Conservation (phyloP, 2,113 vertebrate species). For the Pongo abelii region DNA sequence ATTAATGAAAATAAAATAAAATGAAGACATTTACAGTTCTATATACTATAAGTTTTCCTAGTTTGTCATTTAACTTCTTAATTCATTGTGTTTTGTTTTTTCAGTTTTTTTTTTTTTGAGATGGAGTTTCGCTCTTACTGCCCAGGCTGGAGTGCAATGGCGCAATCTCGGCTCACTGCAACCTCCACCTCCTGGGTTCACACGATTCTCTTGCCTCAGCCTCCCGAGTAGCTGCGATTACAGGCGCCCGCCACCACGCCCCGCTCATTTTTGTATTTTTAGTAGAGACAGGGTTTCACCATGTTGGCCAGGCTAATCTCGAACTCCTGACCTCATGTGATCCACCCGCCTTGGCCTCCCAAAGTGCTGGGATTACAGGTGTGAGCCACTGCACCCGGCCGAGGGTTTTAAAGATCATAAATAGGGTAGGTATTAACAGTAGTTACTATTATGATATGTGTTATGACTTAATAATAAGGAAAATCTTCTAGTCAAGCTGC, state of each 20-base stretch:
- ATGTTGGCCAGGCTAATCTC: neutral
- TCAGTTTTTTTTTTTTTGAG: neutral
- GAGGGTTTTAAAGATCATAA: neutral
- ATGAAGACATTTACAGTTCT: neutral
- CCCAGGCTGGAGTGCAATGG: neutral
- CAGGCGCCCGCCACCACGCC: fast-evolving
- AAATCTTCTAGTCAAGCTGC: neutral
- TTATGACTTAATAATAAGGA: slow-evolving; percentile 3
- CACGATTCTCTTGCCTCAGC: neutral
- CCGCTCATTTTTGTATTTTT: neutral
- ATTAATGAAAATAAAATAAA: neutral
- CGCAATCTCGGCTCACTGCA: fast-evolving
- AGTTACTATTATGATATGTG: neutral
- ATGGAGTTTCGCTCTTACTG: neutral
- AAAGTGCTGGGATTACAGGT: neutral
- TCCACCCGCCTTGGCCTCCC: neutral
- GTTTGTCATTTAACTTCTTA: slow-evolving; percentile 7
- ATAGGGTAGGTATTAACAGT: neutral
- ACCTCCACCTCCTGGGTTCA: neutral
- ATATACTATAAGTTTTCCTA: neutral
- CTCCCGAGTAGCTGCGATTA: neutral
- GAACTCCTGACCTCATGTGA: neutral
- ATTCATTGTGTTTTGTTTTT: neutral
- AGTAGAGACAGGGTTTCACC: neutral
- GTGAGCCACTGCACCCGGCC: fast-evolving